These are phyloP conservation scores for Antidorcas marsupialis DNA, from an alignment of 2,113 vertebrate species.

Conservation along the genomic window DNA sequence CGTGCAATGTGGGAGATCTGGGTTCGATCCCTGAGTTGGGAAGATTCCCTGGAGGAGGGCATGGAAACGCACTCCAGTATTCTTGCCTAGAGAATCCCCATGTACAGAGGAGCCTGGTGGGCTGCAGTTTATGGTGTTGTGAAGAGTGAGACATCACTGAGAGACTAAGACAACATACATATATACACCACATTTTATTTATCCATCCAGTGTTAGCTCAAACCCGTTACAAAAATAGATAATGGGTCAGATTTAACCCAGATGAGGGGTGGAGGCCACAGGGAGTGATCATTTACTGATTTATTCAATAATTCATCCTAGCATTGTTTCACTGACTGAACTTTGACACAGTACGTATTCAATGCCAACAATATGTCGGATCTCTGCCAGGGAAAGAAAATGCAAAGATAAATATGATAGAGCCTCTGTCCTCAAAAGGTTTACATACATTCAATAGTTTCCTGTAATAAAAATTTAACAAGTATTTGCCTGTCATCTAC, in stretches of 20 bases:
- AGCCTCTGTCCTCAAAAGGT: background rate
- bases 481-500: background rate
- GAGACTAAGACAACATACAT: background rate
- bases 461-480: background rate
- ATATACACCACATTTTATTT: background rate
- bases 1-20: background rate
- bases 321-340: background rate
- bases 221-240: background rate
- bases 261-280: background rate
- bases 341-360: background rate
- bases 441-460: background rate
- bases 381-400: background rate
- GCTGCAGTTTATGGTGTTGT: background rate
- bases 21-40: background rate
- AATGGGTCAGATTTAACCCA: background rate
- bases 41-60: background rate
- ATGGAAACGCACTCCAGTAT: background rate
- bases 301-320: background rate
- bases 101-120: background rate
- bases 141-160: background rate
- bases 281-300: background rate
- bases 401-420: background rate
- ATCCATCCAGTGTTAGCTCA: background rate
- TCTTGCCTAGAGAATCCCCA: background rate
- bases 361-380: background rate